Conservation (phyloP, 1,140 invertebrate genomes). For the Philotrypesis tridentata region DNA sequence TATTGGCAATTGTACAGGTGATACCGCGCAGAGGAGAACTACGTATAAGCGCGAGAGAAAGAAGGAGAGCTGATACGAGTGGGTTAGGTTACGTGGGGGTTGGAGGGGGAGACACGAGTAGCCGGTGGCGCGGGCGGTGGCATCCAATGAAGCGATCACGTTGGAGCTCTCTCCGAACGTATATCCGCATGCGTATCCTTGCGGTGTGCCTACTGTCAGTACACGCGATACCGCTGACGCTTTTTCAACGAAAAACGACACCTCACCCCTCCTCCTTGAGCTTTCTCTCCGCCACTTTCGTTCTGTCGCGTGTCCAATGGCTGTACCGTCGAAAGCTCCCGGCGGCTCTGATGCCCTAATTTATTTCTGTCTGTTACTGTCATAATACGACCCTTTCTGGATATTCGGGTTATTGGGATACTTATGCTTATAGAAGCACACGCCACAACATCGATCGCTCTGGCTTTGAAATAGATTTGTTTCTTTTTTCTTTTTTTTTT, state of each 20-base stretch:
- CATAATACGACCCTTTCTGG: background rate
- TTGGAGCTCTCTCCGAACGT: slow-evolving; percentile 49
- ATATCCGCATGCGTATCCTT: slow-evolving; percentile 42
- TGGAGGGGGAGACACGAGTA: slow-evolving; percentile 15
- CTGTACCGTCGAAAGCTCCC: background rate
- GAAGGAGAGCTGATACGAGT: background rate
- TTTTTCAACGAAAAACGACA: background rate
- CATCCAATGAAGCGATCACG: slow-evolving; percentile 58
- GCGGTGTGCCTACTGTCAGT: background rate
- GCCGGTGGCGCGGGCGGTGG: background rate
- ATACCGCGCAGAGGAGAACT: background rate
- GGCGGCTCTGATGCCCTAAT: slow-evolving; percentile 31
- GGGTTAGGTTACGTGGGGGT: slow-evolving; percentile 53
- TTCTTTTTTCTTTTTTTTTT: too few species aligned
- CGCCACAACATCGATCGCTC: too few species aligned
- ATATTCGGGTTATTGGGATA: slow-evolving; percentile 28
- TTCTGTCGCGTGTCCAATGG: slow-evolving; percentile 18
- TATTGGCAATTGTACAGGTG: slow-evolving; percentile 41
- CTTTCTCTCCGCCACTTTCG: background rate
- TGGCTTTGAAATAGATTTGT: too few species aligned
- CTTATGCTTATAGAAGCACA: too few species aligned
- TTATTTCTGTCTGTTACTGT: slow-evolving; percentile 27
- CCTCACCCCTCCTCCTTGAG: background rate
- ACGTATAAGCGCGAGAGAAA: background rate
- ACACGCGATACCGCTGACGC: background rate